Percentiles rank a stretch among this genome's conserved stretches.
Evolutionary conservation across 2,797 vertebrate genomes (phyloP).

Genomic region (Streptopelia turtur): DNA sequence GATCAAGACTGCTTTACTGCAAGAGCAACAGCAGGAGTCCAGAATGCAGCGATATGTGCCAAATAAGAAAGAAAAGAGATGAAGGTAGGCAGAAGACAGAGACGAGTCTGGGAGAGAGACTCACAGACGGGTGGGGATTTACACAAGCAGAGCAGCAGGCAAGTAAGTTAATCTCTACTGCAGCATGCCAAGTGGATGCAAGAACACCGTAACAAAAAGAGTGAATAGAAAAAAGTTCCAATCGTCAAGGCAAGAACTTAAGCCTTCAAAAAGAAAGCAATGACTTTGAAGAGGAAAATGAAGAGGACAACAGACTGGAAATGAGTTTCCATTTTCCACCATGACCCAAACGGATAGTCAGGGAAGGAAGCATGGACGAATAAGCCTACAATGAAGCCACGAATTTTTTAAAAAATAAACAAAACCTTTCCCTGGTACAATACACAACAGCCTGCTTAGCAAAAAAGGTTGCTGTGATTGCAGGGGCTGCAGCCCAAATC

Average conservation of each 20-base stretch:
- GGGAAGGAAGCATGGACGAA: background rate
- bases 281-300: background rate
- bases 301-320: background rate
- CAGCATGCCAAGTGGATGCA: background rate
- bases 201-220: background rate
- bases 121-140: conserved; percentile 4
- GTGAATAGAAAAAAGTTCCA: background rate
- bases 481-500: conserved; percentile 9
- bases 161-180: conserved; percentile 23
- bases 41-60: background rate
- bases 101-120: background rate
- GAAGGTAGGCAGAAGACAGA: conserved; percentile 13
- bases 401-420: background rate
- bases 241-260: background rate
- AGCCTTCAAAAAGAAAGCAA: background rate
- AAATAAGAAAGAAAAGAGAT: background rate
- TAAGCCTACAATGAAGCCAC: background rate
- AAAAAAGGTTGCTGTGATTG: conserved; percentile 53
- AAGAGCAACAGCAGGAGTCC: conserved; percentile 3
- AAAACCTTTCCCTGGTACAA: conserved; percentile 8
- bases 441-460: conserved; percentile 32
- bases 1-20: background rate
- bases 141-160: background rate
- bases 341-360: background rate
- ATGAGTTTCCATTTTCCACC: background rate